Evolutionary conservation across 2,113 vertebrate species (phyloP).

Genomic region (Suricata suricatta): DNA sequence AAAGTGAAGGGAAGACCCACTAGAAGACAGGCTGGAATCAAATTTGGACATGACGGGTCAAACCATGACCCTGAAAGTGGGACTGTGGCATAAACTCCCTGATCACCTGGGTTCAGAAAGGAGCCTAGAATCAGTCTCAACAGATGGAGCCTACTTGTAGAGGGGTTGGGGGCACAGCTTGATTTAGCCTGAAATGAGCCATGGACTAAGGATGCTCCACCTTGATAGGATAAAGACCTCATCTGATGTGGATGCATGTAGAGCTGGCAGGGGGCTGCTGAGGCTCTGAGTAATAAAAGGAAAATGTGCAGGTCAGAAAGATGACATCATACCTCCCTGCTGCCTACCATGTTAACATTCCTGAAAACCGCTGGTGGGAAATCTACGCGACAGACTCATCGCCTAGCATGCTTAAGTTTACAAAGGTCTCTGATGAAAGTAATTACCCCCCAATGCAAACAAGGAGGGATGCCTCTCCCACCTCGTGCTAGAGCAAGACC

Average conservation of each 20-base stretch:
- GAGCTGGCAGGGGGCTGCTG: background rate
- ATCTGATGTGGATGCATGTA: background rate
- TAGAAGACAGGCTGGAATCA: background rate
- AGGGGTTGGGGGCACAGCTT: background rate
- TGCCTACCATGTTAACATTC: background rate
- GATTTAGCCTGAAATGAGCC: background rate
- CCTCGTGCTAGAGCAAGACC: background rate
- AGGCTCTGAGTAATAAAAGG: background rate
- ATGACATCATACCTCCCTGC: background rate
- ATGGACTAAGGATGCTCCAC: background rate
- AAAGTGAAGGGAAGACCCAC: background rate
- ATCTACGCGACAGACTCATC: background rate
- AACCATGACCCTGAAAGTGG: background rate
- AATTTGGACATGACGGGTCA: background rate
- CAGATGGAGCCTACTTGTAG: background rate
- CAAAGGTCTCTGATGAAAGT: slow-evolving; percentile 8
- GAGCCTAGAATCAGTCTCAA: background rate
- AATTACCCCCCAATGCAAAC: background rate
- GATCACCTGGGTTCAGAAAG: background rate
- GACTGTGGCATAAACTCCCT: background rate
- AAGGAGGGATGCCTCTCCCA: background rate
- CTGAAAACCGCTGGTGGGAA: background rate
- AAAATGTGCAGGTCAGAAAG: background rate
- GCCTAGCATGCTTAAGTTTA: background rate
- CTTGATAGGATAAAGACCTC: background rate